Conservation (phyloP, 2,888 invertebrate species). For the Hyposoter dolosus region DNA sequence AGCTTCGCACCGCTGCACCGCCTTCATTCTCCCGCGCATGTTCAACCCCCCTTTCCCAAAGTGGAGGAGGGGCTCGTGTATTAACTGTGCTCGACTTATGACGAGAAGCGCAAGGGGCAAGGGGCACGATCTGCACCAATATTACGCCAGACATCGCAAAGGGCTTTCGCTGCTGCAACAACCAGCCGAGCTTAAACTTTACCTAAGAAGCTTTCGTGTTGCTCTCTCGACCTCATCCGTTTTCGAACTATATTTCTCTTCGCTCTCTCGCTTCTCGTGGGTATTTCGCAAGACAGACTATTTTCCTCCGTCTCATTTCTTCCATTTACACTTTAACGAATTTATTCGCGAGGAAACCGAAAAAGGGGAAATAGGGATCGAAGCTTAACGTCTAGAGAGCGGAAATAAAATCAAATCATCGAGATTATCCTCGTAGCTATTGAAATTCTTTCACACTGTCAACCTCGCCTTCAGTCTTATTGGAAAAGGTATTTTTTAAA, state of each 20-base stretch:
- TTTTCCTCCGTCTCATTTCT: background rate
- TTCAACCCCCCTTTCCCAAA: slow-evolving; percentile 49
- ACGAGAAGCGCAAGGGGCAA: background rate
- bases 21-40: slow-evolving; percentile 64
- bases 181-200: slow-evolving; percentile 53
- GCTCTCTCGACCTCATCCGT: slow-evolving; percentile 40
- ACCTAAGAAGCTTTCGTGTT: slow-evolving; percentile 59
- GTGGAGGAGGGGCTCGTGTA: slow-evolving; percentile 15
- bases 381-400: background rate
- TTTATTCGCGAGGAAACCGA: background rate
- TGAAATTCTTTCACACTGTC: background rate
- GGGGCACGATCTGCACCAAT: slow-evolving; percentile 27
- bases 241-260: slow-evolving; percentile 19
- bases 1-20: slow-evolving; percentile 40
- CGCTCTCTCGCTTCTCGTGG: background rate
- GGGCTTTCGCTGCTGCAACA: slow-evolving; percentile 26
- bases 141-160: slow-evolving; percentile 45
- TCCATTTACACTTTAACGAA: background rate
- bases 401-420: background rate
- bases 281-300: slow-evolving; percentile 9
- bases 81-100: slow-evolving; percentile 12
- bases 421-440: background rate
- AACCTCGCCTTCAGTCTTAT: background rate
- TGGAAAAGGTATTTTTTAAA: background rate
- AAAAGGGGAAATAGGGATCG: slow-evolving; percentile 23